A percentile compares a stretch with the other conserved stretches of the same genome.
Conservation (phyloP, 1,140 invertebrate species). For the Lerema accius region DNA sequence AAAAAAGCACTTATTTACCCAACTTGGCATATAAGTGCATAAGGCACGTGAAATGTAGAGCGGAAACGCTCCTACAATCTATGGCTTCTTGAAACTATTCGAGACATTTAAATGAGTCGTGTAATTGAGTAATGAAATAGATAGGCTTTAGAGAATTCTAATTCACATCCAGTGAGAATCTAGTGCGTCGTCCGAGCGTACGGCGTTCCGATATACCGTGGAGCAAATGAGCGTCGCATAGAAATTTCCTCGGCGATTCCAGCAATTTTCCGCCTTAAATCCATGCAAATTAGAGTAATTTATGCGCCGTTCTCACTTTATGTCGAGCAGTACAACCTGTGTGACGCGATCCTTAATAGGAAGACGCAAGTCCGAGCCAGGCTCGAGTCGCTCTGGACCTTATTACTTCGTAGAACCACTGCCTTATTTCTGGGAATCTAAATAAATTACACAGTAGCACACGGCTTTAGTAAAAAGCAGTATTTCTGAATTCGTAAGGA, state of each 20-base stretch:
- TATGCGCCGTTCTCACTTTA: conserved; percentile 48
- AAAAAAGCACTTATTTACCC: background rate
- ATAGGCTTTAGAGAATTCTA: conserved; percentile 26
- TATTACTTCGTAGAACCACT: conserved; percentile 40
- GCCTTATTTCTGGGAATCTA: conserved; percentile 39
- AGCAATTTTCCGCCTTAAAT: conserved; percentile 58
- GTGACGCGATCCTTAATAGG: conserved; percentile 44
- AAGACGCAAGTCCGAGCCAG: conserved; percentile 38
- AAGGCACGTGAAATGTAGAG: conserved; percentile 18
- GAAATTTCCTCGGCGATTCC: conserved; percentile 56
- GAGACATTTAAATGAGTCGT: conserved; percentile 18
- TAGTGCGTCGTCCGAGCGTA: conserved; percentile 37
- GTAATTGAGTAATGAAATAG: conserved; percentile 31
- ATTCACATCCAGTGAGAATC: conserved; percentile 30
- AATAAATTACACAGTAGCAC: conserved; percentile 3
- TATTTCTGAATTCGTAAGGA: conserved; percentile 20
- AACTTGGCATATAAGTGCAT: background rate
- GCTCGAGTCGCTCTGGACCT: conserved; percentile 36
- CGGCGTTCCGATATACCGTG: conserved; percentile 51
- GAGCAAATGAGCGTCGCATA: conserved; percentile 56
- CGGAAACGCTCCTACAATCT: conserved; percentile 13
- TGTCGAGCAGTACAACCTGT: conserved; percentile 36
- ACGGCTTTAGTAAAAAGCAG: conserved; percentile 18
- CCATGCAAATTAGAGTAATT: conserved; percentile 58
- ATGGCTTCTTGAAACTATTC: conserved; percentile 18